Evolutionary conservation across 1,140 invertebrate species (phyloP).

Genomic region (Linepithema humile): DNA sequence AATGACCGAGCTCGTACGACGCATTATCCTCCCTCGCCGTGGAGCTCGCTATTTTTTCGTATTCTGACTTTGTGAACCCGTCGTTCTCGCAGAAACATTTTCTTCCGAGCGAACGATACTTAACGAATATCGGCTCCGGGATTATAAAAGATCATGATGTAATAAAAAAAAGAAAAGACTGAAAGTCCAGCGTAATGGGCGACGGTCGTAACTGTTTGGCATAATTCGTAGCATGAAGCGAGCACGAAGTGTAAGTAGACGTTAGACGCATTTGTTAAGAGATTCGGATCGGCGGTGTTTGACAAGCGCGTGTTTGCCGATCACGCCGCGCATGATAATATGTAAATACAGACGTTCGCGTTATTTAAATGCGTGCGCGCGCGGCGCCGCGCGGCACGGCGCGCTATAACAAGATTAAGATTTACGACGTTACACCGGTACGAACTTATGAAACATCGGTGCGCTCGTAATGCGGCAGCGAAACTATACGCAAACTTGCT

Average conservation of each 20-base stretch:
- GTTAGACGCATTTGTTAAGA: not conserved
- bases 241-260: not conserved
- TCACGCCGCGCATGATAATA: slow-evolving; percentile 3
- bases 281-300: not conserved
- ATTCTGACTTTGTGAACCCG: not conserved
- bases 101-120: slow-evolving; percentile 1
- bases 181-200: not conserved
- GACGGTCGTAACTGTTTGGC: not conserved
- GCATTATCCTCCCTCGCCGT: slow-evolving; percentile 55
- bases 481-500: slow-evolving; percentile 51
- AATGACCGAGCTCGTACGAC: slow-evolving; percentile 63
- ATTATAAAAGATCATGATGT: no score
- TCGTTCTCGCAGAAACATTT: slow-evolving; percentile 15
- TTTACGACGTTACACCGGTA: slow-evolving; percentile 54
- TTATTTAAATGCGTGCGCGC: slow-evolving; percentile 40
- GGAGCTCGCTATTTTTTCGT: slow-evolving; percentile 20
- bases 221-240: not conserved
- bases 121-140: slow-evolving; percentile 15
- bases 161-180: no score
- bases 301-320: not conserved
- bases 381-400: not conserved
- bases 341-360: slow-evolving; percentile 39
- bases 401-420: slow-evolving; percentile 46
- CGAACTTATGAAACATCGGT: slow-evolving; percentile 54
- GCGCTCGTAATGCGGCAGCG: slow-evolving; percentile 49